These are phyloP conservation scores for Leptatherina wallacei DNA, from an alignment of 2,797 vertebrate species.

Conservation along the genomic window DNA sequence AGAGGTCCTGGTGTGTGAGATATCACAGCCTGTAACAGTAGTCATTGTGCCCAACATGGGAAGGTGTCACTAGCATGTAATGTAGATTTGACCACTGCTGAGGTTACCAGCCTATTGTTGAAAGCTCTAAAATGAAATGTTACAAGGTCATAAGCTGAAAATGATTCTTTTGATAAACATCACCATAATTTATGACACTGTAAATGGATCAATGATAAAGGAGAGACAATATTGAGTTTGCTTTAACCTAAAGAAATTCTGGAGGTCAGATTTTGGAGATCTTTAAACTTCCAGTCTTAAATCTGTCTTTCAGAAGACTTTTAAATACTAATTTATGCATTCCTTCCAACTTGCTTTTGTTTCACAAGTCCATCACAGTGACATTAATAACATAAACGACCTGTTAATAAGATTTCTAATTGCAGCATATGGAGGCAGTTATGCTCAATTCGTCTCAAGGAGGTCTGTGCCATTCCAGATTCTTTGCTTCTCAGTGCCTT, in stretches of 20 bases:
- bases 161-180: not conserved
- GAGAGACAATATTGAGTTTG: not conserved
- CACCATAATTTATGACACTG: not conserved
- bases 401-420: not conserved
- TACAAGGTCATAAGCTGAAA: not conserved
- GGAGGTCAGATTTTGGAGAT: not conserved
- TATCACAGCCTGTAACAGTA: conserved; percentile 21
- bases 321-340: not conserved
- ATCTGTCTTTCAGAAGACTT: not conserved
- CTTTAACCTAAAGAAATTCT: not conserved
- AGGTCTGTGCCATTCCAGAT: not conserved
- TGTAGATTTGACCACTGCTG: not conserved
- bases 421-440: not conserved
- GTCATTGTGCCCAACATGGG: not conserved
- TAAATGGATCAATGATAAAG: not conserved
- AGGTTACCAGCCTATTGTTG: conserved; percentile 4
- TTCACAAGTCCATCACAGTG: not conserved
- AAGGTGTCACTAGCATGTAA: not conserved
- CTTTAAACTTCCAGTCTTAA: not conserved
- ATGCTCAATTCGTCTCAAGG: not conserved
- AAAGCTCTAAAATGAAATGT: not conserved
- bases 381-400: not conserved
- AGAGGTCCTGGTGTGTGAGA: conserved; percentile 42
- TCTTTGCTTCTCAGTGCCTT: not conserved
- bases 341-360: not conserved